Evolutionary conservation across 2,113 vertebrate species (phyloP), one percentile per base, ranked within the genome.

Genomic region (Chinchilla lanigera): DNA sequence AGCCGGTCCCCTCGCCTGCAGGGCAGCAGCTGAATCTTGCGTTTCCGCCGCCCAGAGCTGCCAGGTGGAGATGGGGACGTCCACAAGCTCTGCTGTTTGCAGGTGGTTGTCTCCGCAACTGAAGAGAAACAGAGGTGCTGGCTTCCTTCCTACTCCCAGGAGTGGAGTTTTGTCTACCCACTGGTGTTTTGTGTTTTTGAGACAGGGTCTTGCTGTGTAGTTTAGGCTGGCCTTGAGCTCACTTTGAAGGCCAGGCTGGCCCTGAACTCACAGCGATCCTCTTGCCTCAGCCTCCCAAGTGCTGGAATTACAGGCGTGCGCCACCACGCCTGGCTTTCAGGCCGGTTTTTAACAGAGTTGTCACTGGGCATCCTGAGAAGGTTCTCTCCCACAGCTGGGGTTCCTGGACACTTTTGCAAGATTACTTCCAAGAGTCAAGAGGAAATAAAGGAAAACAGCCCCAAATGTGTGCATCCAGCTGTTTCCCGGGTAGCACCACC

Each of bases 11-110:
- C 99, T 30, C 97, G 98, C 33, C 98, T 97, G 47, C 97, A 98
- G 0, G 99, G 98, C 86, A 99, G 98, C 93, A 99, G 96, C 20
- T 98, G 99, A 95, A 99, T 99, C 98, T 99, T 99, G 12, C 99
- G 98, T 94, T 99, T 99, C 47, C 99, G 99, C 50, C 98, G 99
- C 65, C 99, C 99, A 0, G 98, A 97, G 94, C 98, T 98, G 47
- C 98, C 98, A 0, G 92, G 84, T 0, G 47, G 4, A 0, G 98
- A 65, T 0, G 97, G 96, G 0, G 98, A 97, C 47, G 96, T 98
- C 96, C 94, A 91, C 0, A 96, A 95, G 52, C 89, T 98, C 47
- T 75, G 97, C 63, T 96, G 96, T 82, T 98, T 98, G 90, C 69
- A 20, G 16, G 93, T 69, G 0, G 93, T 89, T 0, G 96, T 95